These are phyloP conservation scores for Drosophila infuscata DNA, from an alignment of 2,888 invertebrate genomes.

Conservation along the genomic window DNA sequence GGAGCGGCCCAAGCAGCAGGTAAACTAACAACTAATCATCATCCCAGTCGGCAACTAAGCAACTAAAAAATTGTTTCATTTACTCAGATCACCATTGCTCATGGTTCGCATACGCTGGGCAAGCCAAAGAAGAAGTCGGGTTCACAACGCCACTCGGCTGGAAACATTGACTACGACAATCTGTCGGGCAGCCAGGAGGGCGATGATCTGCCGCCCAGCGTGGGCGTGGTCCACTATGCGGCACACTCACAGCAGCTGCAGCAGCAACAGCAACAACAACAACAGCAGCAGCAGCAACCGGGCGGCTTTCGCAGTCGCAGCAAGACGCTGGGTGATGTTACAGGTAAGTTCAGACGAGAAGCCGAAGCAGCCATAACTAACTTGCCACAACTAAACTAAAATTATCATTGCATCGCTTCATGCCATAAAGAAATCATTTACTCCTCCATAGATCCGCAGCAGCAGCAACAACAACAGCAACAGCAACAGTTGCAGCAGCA, in stretches of 20 bases:
- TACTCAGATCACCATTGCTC: slow-evolving; percentile 88
- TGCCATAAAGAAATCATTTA: slow-evolving; percentile 75
- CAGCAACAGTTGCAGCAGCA: slow-evolving; percentile 33
- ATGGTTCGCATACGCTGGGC: slow-evolving; percentile 92
- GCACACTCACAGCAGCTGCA: slow-evolving; percentile 80
- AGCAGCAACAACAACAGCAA: slow-evolving; percentile 42
- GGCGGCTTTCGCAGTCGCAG: slow-evolving; percentile 92
- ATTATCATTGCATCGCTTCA: slow-evolving; percentile 33
- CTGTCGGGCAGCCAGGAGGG: slow-evolving; percentile 91
- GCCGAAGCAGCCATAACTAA: neutral
- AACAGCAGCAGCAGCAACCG: slow-evolving; percentile 65
- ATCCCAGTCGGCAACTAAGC: neutral
- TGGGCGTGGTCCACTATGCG: slow-evolving; percentile 67
- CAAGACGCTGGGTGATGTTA: slow-evolving; percentile 95
- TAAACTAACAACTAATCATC: slow-evolving; percentile 57
- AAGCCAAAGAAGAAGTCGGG: slow-evolving; percentile 92
- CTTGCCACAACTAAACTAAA: neutral
- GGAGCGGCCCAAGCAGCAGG: slow-evolving; percentile 89
- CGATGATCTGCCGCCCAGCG: slow-evolving; percentile 86
- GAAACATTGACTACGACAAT: slow-evolving; percentile 94
- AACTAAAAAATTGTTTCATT: neutral
- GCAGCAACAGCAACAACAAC: slow-evolving; percentile 42
- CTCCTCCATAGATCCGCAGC: slow-evolving; percentile 82
- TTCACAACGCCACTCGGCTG: slow-evolving; percentile 92
- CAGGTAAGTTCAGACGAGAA: slow-evolving; percentile 86